Base-by-base conservation (phyloP, 2,113 vertebrate genomes). In the Xenopus borealis region DNA sequence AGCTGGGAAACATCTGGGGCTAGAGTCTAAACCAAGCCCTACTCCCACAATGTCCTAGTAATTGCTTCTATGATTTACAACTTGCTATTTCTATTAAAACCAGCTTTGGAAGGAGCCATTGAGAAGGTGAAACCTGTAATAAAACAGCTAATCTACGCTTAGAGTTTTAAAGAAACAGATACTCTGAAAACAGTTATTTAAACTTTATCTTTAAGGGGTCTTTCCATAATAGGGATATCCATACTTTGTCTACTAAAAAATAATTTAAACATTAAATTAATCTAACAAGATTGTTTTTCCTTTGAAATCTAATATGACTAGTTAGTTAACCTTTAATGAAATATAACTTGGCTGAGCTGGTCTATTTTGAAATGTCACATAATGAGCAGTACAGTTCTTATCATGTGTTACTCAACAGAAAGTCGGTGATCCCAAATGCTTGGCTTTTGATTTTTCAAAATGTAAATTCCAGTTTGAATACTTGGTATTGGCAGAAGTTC, bases 31-130 rank as follows among this genome's bases (percentile, higher is more conserved):
- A 72, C 80, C 79, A 75, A 78, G 81, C 83, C 82, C 77, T 75
- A 82, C 77, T 88, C 83, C 82, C 81, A 84, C 83, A 72, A 81
- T 81, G 81, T 79, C 85, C 83, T 85, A 79, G 82, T 90, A 91
- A 92, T 91, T 89, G 85, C 85, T 83, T 86, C 84, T 76, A 84
- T 88, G 83, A 92, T 91, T 89, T 89, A 91, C 83, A 87, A 76
- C 82, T 85, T 84, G 79, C 80, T 67, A 65, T 85, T 90, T 84
- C 84, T 82, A 86, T 86, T 91, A 85, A 86, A 89, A 89, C 86
- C 65, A 82, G 80, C 86, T 86, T 89, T 84, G 86, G 87, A 81
- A 80, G 81, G 79, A 89, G 86, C 84, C 81, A 91, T 86, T 85
- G 82, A 83, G 78, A 85, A 78, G 62, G 78, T 81, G 65, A 77